Conservation (phyloP, 2,888 invertebrate species). For the Eupithecia vulgata region DNA sequence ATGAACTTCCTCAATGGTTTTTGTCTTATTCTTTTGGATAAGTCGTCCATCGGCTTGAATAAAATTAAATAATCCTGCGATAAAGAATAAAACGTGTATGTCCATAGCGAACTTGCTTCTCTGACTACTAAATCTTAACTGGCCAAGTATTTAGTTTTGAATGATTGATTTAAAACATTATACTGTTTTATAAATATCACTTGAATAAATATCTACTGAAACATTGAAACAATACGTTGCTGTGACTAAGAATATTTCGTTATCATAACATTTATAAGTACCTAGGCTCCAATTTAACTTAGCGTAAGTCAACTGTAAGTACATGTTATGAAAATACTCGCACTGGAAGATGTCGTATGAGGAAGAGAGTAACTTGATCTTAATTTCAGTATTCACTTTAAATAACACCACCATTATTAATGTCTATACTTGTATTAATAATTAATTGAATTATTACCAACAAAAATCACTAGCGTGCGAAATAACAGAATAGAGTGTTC, state of each 20-base stretch:
- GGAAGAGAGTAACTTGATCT: neutral
- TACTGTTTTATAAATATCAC: conserved; percentile 58
- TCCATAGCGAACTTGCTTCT: conserved; percentile 57
- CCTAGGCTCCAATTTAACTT: neutral
- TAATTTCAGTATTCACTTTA: neutral
- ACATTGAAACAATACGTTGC: conserved; percentile 48
- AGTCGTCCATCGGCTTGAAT: conserved; percentile 52
- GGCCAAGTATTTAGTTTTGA: conserved; percentile 51
- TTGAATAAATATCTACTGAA: conserved; percentile 55
- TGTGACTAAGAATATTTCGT: conserved; percentile 4
- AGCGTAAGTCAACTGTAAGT: neutral
- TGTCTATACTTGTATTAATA: too few species aligned
- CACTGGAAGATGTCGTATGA: neutral
- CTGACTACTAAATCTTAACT: conserved; percentile 54
- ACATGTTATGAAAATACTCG: neutral
- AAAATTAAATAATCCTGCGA: conserved; percentile 44
- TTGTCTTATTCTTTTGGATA: conserved; percentile 55
- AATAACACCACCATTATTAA: neutral
- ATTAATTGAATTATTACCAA: too few species aligned
- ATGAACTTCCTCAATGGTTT: conserved; percentile 46
- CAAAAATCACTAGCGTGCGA: too few species aligned
- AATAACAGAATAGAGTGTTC: too few species aligned
- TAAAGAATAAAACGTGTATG: conserved; percentile 47
- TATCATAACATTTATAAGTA: conserved; percentile 7
- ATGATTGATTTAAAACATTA: conserved; percentile 65